Percentiles rank a stretch among this genome's conserved stretches.
These are phyloP conservation scores for Gisinianus flammeolus DNA, from an alignment of 2,888 invertebrate genomes.

Conservation along the genomic window DNA sequence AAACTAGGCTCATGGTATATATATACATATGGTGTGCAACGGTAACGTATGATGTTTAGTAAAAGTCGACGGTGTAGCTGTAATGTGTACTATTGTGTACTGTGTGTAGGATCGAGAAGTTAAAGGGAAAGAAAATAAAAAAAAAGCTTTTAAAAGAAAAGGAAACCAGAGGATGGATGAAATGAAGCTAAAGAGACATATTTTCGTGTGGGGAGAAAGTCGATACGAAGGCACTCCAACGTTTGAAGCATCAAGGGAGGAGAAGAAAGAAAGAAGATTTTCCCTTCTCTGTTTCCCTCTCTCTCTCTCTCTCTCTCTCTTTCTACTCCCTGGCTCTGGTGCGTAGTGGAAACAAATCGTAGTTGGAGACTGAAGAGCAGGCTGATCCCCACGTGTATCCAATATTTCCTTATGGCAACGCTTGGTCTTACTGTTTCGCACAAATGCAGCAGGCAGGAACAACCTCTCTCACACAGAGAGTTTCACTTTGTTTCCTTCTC, in stretches of 20 bases:
- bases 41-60: too few relatives aligned
- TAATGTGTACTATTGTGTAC: neutral
- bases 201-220: constrained; percentile 26
- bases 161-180: constrained; percentile 24
- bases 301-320: neutral
- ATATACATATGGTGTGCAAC: neutral
- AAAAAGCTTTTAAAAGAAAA: constrained; percentile 21
- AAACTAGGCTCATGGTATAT: neutral
- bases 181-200: constrained; percentile 20
- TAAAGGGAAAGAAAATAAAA: constrained; percentile 10
- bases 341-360: constrained; percentile 1
- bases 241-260: constrained; percentile 13
- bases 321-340: neutral
- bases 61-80: too few relatives aligned
- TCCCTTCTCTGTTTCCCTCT: neutral
- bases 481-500: neutral
- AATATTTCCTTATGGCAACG: neutral
- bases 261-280: constrained; percentile 12
- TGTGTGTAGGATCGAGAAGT: neutral
- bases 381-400: constrained; percentile 13
- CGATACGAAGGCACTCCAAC: constrained; percentile 20
- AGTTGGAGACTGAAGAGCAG: neutral
- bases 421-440: neutral
- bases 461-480: neutral
- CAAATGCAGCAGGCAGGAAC: neutral